Conservation (phyloP, 2,113 vertebrate species). For the Oplegnathus fasciatus region DNA sequence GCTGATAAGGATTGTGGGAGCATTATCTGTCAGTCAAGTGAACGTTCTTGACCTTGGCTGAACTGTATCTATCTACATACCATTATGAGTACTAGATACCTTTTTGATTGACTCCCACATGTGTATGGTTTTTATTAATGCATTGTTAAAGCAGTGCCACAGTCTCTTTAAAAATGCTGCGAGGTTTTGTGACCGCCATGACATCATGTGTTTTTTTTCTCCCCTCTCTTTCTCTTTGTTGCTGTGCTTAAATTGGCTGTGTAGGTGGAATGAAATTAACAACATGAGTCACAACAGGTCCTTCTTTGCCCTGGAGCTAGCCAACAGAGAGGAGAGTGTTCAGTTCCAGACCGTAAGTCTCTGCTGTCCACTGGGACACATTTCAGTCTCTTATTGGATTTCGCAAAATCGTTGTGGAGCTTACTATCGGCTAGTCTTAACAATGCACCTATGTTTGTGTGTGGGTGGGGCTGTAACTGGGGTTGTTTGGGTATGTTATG, state of each 20-base stretch:
- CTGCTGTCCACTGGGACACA: slow-evolving; percentile 34
- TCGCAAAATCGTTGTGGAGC: slow-evolving; percentile 9
- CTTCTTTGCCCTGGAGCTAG: slow-evolving; percentile 93
- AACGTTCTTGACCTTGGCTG: slow-evolving; percentile 20
- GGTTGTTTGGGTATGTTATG: neutral
- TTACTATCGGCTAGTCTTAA: slow-evolving; percentile 24
- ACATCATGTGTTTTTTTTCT: slow-evolving; percentile 55
- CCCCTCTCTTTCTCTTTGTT: slow-evolving; percentile 17
- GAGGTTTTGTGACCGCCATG: slow-evolving; percentile 39
- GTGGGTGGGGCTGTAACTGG: neutral
- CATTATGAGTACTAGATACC: slow-evolving; percentile 1
- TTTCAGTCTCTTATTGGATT: slow-evolving; percentile 54
- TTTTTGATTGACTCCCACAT: slow-evolving; percentile 5
- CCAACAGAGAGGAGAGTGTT: slow-evolving; percentile 96
- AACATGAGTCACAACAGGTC: slow-evolving; percentile 99
- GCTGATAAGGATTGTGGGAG: slow-evolving; percentile 29
- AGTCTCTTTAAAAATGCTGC: slow-evolving; percentile 19
- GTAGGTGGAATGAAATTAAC: slow-evolving; percentile 97
- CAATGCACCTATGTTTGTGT: slow-evolving; percentile 44
- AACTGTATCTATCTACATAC: slow-evolving; percentile 11
- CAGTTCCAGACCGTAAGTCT: slow-evolving; percentile 97
- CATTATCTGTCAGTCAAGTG: slow-evolving; percentile 20
- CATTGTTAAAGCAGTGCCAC: slow-evolving; percentile 9
- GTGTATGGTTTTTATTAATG: neutral
- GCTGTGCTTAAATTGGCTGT: slow-evolving; percentile 66